A percentile compares a stretch with the other conserved stretches of the same genome.
phyloP scores from a whole-genome alignment of 2,888 invertebrate species.

The Bellardia pandia region DNA sequence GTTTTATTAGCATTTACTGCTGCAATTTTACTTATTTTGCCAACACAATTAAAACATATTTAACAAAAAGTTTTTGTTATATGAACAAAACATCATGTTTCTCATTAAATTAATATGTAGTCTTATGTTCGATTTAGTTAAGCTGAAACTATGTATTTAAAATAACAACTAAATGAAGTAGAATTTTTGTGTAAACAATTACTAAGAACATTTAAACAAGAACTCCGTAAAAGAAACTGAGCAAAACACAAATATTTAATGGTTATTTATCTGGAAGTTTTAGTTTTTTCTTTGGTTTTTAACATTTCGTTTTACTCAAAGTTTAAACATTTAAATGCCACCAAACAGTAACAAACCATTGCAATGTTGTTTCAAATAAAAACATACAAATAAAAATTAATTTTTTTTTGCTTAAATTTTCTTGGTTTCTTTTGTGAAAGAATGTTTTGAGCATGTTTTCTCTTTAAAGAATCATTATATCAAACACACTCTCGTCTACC shows the following conservation, averaged over 20 bases:
- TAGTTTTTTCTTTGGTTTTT: conserved; percentile 20
- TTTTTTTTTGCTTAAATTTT: conserved; percentile 29
- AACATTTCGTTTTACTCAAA: background rate
- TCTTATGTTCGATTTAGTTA: conserved; percentile 50
- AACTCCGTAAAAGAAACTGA: conserved; percentile 22
- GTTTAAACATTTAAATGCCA: conserved; percentile 23
- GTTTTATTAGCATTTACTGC: no score
- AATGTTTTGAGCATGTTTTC: conserved; percentile 69
- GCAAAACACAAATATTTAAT: conserved; percentile 71
- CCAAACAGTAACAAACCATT: conserved; percentile 31
- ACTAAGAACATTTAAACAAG: conserved; percentile 58
- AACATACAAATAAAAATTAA: conserved; percentile 48
- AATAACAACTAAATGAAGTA: conserved; percentile 69
- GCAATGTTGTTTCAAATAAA: conserved; percentile 38
- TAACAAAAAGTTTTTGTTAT: background rate
- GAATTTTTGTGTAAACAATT: conserved; percentile 70
- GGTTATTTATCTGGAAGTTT: conserved; percentile 69
- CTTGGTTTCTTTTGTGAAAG: conserved; percentile 34
- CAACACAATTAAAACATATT: conserved; percentile 42
- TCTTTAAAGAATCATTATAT: conserved; percentile 58
- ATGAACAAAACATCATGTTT: conserved; percentile 42
- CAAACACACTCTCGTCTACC: conserved; percentile 41
- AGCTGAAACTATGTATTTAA: conserved; percentile 61
- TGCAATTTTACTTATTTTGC: background rate
- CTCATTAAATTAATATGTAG: conserved; percentile 47